Evolutionary conservation across 2,888 invertebrate genomes (phyloP).

Genomic region (Napeogenes sylphis): DNA sequence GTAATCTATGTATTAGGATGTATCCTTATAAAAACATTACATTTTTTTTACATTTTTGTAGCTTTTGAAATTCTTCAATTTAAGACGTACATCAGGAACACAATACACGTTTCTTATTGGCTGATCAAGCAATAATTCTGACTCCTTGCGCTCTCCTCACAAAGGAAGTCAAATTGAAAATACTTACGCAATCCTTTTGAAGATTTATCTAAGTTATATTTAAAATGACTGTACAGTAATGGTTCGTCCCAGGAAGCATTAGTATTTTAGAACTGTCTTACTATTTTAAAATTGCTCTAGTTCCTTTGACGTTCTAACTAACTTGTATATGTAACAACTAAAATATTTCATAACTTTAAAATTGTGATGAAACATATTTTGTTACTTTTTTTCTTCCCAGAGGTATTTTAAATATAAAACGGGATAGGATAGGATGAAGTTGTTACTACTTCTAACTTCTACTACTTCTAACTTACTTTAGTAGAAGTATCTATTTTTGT

Average conservation of each 20-base stretch:
- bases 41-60: neutral
- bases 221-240: conserved; percentile 11
- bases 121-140: conserved; percentile 24
- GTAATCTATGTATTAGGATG: too few species aligned
- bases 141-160: conserved; percentile 16
- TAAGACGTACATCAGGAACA: conserved; percentile 16
- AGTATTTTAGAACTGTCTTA: conserved; percentile 6
- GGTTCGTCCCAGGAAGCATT: conserved; percentile 7
- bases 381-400: too few species aligned
- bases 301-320: neutral
- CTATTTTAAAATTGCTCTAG: conserved; percentile 8
- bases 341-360: too few species aligned
- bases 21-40: neutral
- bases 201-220: conserved; percentile 29
- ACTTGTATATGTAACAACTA: too few species aligned
- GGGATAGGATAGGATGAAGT: too few species aligned
- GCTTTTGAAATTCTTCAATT: neutral
- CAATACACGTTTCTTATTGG: conserved; percentile 20
- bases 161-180: conserved; percentile 30
- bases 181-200: conserved; percentile 29
- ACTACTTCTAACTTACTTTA: too few species aligned
- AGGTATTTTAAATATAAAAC: too few species aligned
- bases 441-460: too few species aligned
- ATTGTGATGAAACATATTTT: too few species aligned
- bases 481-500: too few species aligned